A percentile compares a stretch with the other conserved stretches of the same genome.
phyloP scores from a whole-genome alignment of 2,888 invertebrate species.

The Anaspis maculata region DNA sequence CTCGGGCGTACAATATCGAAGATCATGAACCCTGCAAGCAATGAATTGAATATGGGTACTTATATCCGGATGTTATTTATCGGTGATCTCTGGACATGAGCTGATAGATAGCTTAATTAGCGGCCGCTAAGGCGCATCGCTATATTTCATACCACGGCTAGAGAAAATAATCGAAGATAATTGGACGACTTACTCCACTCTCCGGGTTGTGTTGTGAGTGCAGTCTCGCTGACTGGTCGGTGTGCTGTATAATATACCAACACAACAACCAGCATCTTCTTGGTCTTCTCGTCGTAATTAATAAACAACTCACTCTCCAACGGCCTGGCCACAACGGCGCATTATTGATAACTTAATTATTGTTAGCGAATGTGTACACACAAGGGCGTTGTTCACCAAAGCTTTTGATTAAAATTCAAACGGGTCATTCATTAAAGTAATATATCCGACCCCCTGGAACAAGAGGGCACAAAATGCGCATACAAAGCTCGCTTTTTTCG shows the following conservation, averaged over 20 bases:
- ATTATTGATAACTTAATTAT: slow-evolving; percentile 31
- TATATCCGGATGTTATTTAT: too few species aligned
- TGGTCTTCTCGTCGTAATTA: slow-evolving; percentile 20
- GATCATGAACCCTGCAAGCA: too few species aligned
- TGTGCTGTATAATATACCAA: too few species aligned
- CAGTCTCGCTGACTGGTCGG: not conserved
- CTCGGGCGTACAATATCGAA: too few species aligned
- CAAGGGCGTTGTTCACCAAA: slow-evolving; percentile 6
- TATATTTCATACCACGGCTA: slow-evolving; percentile 34
- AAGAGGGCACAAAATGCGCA: too few species aligned
- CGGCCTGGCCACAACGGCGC: slow-evolving; percentile 16
- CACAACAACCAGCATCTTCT: too few species aligned
- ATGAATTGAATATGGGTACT: too few species aligned
- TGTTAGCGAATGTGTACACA: slow-evolving; percentile 15
- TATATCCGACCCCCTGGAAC: too few species aligned
- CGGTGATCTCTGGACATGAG: slow-evolving; percentile 21
- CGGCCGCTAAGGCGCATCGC: slow-evolving; percentile 33
- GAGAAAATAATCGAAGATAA: slow-evolving; percentile 39
- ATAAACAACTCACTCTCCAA: slow-evolving; percentile 18
- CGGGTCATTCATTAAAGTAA: too few species aligned
- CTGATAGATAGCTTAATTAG: slow-evolving; percentile 42
- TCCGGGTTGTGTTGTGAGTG: not conserved
- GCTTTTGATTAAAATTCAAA: slow-evolving; percentile 7
- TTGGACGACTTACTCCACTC: slow-evolving; percentile 32
- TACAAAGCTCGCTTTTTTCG: too few species aligned